phyloP scores from a whole-genome alignment of 2,888 invertebrate genomes.

The Eupithecia subumbrata region DNA sequence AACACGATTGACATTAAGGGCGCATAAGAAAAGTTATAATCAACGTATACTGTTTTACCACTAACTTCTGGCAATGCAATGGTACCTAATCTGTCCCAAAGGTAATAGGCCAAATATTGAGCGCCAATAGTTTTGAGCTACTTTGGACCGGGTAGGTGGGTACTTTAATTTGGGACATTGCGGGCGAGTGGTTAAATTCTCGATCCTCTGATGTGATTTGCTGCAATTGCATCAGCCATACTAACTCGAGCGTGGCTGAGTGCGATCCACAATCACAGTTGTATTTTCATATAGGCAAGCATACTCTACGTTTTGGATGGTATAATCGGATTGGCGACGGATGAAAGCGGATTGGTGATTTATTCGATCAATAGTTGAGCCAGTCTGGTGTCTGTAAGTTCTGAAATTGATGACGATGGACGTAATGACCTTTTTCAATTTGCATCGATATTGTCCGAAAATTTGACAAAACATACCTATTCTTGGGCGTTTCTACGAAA shows the following conservation, averaged over 20 bases:
- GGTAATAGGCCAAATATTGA: background rate
- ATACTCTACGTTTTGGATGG: slow-evolving; percentile 42
- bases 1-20: background rate
- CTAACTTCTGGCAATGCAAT: background rate
- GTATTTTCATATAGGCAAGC: slow-evolving; percentile 49
- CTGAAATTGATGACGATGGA: background rate
- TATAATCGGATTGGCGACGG: slow-evolving; percentile 52
- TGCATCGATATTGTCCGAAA: background rate
- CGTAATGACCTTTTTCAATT: background rate
- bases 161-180: slow-evolving; percentile 1
- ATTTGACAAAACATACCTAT: background rate
- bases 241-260: slow-evolving; percentile 56
- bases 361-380: slow-evolving; percentile 11
- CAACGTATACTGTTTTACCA: too few species aligned
- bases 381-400: background rate
- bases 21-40: background rate
- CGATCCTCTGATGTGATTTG: slow-evolving; percentile 56
- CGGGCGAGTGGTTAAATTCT: slow-evolving; percentile 45
- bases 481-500: background rate
- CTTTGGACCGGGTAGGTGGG: background rate
- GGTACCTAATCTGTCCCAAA: background rate
- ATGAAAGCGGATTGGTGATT: slow-evolving; percentile 15
- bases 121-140: background rate
- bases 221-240: slow-evolving; percentile 54
- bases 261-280: slow-evolving; percentile 50